These are phyloP conservation scores for Trachymyrmex septentrionalis DNA, from an alignment of 1,140 invertebrate species.

Conservation along the genomic window DNA sequence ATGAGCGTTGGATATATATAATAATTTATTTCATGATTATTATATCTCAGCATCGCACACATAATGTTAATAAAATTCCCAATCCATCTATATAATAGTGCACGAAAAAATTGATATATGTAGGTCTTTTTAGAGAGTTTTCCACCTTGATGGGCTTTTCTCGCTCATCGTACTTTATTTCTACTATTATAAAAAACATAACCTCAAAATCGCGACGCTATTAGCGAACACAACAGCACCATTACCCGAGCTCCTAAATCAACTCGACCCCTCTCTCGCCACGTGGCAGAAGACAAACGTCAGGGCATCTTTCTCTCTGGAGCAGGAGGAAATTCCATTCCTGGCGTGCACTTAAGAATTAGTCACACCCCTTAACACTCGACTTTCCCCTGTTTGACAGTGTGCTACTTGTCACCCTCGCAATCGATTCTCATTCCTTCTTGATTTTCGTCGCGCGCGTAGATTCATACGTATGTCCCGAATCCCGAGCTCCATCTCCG, in stretches of 20 bases:
- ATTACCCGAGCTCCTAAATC: conserved; percentile 23
- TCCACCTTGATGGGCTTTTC: neutral
- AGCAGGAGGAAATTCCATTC: neutral
- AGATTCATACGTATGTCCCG: neutral
- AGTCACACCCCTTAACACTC: conserved; percentile 30
- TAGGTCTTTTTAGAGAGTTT: neutral
- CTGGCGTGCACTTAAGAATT: conserved; percentile 43
- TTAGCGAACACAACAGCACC: conserved; percentile 24
- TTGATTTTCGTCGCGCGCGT: conserved; percentile 16
- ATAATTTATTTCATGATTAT: neutral
- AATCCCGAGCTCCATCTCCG: neutral
- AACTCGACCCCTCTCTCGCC: conserved; percentile 6
- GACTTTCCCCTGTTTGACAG: conserved; percentile 9
- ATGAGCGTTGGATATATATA: neutral
- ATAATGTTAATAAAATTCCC: neutral
- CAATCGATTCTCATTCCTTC: conserved; percentile 46
- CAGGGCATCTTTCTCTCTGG: conserved; percentile 2
- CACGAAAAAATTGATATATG: neutral
- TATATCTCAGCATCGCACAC: no score
- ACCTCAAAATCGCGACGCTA: neutral
- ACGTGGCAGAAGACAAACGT: conserved; percentile 44
- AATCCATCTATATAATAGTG: neutral
- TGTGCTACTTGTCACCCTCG: conserved; percentile 2
- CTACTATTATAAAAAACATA: conserved; percentile 13
- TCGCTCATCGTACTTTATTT: neutral